Conservation (phyloP, 2,888 invertebrate species). For the Trissoscelio sp. region DNA sequence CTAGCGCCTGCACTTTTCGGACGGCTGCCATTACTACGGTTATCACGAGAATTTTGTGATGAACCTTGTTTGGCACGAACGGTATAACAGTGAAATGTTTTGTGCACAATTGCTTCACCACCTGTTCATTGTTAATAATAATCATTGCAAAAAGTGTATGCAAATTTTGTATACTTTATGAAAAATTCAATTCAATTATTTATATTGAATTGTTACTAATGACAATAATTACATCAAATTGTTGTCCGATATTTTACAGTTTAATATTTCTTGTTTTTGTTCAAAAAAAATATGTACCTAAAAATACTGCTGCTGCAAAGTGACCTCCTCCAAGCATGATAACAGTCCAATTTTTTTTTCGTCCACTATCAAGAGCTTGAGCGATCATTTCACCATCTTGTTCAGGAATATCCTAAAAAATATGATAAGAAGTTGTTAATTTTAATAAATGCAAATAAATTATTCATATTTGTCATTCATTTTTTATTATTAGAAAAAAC, state of each 20-base stretch:
- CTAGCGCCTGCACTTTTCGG: conserved; percentile 93
- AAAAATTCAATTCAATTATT: no score
- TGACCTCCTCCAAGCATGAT: conserved; percentile 94
- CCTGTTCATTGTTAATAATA: conserved; percentile 77
- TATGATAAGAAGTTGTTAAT: conserved; percentile 23
- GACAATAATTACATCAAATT: no score
- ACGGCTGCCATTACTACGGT: conserved; percentile 85
- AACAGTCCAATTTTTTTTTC: conserved; percentile 88
- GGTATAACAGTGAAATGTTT: conserved; percentile 94
- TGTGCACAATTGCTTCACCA: conserved; percentile 86
- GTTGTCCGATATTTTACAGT: no score
- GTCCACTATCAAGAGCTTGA: conserved; percentile 79
- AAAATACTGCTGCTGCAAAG: conserved; percentile 90
- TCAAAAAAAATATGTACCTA: conserved; percentile 78
- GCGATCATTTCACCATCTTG: conserved; percentile 78
- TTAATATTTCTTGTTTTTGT: no score
- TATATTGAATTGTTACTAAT: no score
- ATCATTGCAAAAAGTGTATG: neutral
- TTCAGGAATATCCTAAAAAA: conserved; percentile 83
- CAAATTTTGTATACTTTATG: no score
- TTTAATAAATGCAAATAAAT: neutral
- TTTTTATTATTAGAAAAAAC: neutral
- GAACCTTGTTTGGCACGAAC: conserved; percentile 93
- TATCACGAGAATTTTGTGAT: conserved; percentile 88
- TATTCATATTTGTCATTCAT: neutral